Evolutionary conservation across 53 echinoderm and acorn worm species (phyloP).

Genomic region (Stichopus horrens): DNA sequence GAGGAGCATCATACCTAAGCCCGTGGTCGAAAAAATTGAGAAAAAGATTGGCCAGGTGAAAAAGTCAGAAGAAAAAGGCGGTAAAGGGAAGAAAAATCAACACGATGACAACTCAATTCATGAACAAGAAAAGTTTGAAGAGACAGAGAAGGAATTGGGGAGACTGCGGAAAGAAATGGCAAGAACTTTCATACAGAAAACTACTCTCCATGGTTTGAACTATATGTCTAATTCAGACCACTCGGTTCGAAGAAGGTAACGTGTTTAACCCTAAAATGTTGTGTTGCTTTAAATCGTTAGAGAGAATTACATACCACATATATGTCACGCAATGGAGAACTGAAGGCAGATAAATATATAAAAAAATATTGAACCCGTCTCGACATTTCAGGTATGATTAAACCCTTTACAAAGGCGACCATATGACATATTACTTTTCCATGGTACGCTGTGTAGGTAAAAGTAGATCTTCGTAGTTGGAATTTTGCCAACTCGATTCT

Average conservation of each 20-base stretch:
- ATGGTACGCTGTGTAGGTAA: too few species aligned
- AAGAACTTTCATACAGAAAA: constrained; percentile 15
- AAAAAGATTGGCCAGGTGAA: background rate
- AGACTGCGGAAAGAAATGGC: constrained; percentile 16
- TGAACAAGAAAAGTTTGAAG: background rate
- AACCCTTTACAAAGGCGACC: too few species aligned
- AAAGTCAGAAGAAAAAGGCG: background rate
- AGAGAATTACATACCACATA: too few species aligned
- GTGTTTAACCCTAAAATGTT: background rate
- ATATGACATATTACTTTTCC: too few species aligned
- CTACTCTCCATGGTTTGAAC: constrained; percentile 35
- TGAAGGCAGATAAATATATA: too few species aligned
- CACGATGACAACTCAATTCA: too few species aligned
- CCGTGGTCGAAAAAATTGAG: constrained; percentile 4
- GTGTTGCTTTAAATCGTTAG: too few species aligned
- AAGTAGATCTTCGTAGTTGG: too few species aligned
- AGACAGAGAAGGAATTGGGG: background rate
- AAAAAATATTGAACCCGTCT: too few species aligned
- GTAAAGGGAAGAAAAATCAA: background rate
- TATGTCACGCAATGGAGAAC: too few species aligned
- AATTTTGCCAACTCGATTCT: too few species aligned
- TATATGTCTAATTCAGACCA: constrained; percentile 34
- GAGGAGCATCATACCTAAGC: constrained; percentile 17
- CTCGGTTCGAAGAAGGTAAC: constrained; percentile 24
- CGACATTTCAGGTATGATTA: too few species aligned